Evolutionary conservation across 2,797 vertebrate species (phyloP), one percentile per base, ranked within the genome.

Genomic region (Catostomus latipinnis): DNA sequence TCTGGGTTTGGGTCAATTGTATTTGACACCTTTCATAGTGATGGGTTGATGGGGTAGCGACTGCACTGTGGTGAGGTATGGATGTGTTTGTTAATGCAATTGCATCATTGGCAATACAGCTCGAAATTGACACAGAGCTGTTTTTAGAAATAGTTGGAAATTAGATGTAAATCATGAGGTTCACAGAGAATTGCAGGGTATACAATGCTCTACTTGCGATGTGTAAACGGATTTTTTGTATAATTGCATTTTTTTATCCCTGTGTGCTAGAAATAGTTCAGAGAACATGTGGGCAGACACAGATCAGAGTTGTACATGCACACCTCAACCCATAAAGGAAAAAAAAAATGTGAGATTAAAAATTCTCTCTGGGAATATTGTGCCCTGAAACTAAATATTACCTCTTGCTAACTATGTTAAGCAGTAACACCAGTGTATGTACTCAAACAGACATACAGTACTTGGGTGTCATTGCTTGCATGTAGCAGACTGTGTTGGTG

Each of bases 401-500:
- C 56, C 71, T 76, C 68, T 74, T 62, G 57, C 82, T 84, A 85
- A 82, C 82, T 83, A 80, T 80, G 62, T 82, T 74, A 81, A 83
- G 71, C 80, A 75, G 58, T 16, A 45, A 68, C 71, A 78, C 65
- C 71, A 74, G 53, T 52, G n/a, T 57, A 70, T 62, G 52, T 18
- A 53, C 78, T 62, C n/a, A 12, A 16, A 69, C 13, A 49, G 53
- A 9, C 60, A 62, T 74, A 18, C 16, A 18, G 16, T 18, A 46
- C 76, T 75, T 63, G n/a, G 49, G 60, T 75, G 63, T 83, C 82
- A 75, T 63, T 63, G n/a, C 62, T 78, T 77, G 49, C 69, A 58
- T 9, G 10, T 60, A 57, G 60, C 75, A 82, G 84, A 73, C 81
- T 78, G 81, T 80, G 78, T 66, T 75, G 69, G 75, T 83, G 82